These are phyloP conservation scores for Phrynocephalus versicolor DNA, from an alignment of 2,113 vertebrate genomes.

Conservation along the genomic window DNA sequence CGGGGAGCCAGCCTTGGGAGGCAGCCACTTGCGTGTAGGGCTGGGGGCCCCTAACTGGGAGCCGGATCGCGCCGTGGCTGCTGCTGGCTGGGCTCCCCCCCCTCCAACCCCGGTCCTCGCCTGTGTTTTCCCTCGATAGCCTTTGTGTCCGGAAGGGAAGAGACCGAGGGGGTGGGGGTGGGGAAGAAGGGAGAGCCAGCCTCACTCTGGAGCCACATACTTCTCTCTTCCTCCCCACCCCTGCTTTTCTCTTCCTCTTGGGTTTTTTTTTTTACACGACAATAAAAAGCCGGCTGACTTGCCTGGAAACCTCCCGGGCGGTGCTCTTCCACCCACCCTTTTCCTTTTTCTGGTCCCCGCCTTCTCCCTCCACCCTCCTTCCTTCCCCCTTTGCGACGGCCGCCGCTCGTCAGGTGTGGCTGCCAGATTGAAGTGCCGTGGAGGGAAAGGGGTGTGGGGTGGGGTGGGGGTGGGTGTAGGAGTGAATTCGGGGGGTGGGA, in stretches of 20 bases:
- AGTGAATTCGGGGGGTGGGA: too few relatives aligned
- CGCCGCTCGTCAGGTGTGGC: not conserved
- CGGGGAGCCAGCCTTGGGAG: too few relatives aligned
- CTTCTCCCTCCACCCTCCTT: too few relatives aligned
- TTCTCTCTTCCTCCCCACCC: not conserved
- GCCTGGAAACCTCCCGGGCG: not conserved
- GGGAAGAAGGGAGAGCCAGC: too few relatives aligned
- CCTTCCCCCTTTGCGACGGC: too few relatives aligned
- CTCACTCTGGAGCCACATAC: not conserved
- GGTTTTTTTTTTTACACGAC: too few relatives aligned
- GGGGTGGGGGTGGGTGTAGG: not conserved
- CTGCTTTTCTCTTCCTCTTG: not conserved
- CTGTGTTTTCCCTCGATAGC: not conserved
- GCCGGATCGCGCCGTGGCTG: too few relatives aligned
- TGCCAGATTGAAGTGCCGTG: not conserved
- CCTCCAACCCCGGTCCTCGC: too few relatives aligned
- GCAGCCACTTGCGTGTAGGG: too few relatives aligned
- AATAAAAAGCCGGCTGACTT: not conserved
- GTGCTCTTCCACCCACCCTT: not conserved
- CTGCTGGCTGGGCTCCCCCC: too few relatives aligned
- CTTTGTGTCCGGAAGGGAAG: not conserved
- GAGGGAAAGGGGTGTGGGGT: not conserved
- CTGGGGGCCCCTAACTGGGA: too few relatives aligned
- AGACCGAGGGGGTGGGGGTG: too few relatives aligned
- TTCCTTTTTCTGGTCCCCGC: not conserved